Conservation (phyloP, 2,888 invertebrate species). For the Exocentrus adspersus region DNA sequence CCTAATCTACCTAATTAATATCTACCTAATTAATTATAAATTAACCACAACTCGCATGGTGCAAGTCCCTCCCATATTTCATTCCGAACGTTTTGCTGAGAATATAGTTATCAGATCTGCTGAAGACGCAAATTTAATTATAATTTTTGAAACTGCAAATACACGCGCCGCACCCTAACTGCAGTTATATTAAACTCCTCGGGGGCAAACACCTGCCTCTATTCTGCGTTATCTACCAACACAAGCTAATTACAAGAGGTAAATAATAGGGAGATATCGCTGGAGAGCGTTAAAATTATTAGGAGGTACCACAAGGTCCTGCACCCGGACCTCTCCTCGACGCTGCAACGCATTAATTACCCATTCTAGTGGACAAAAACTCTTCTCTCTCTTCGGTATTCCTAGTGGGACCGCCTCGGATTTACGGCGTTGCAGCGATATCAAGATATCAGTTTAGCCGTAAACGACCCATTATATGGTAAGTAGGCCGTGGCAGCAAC, state of each 20-base stretch:
- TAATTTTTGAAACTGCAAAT: background rate
- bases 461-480: constrained; percentile 54
- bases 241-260: background rate
- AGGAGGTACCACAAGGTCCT: too few species aligned
- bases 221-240: background rate
- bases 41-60: background rate
- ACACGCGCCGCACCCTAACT: background rate
- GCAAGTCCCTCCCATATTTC: background rate
- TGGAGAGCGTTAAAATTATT: too few species aligned
- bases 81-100: background rate
- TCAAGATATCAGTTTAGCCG: constrained; percentile 53
- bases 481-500: constrained; percentile 49
- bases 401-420: constrained; percentile 31
- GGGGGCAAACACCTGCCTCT: background rate
- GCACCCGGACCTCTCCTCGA: too few species aligned
- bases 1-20: too few species aligned
- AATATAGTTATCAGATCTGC: background rate
- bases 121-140: background rate
- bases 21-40: too few species aligned
- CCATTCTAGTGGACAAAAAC: too few species aligned
- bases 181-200: background rate
- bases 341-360: too few species aligned
- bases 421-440: constrained; percentile 55
- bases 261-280: background rate
- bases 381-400: too few species aligned